A percentile compares a stretch with the other conserved stretches of the same genome.
Conservation (phyloP, 2,888 invertebrate species). For the Melitaea athalia region DNA sequence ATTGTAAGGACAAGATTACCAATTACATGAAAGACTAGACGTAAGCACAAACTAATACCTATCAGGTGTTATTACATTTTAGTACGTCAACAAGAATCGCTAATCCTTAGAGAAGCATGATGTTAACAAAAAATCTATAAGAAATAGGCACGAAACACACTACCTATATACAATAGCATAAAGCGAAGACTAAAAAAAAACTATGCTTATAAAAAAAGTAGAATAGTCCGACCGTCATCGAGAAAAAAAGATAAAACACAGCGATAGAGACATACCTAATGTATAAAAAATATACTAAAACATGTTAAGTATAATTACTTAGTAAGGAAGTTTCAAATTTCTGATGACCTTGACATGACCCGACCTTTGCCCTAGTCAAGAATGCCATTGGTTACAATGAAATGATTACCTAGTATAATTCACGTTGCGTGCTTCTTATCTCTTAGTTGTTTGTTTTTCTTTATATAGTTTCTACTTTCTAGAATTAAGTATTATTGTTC, state of each 20-base stretch:
- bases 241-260: too few species aligned
- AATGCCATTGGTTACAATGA: background rate
- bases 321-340: background rate
- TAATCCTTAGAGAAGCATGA: background rate
- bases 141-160: too few species aligned
- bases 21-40: background rate
- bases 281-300: too few species aligned
- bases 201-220: too few species aligned
- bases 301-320: background rate
- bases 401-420: conserved; percentile 9
- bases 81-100: background rate
- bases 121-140: too few species aligned
- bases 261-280: too few species aligned
- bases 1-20: background rate
- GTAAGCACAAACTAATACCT: background rate
- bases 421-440: conserved; percentile 5
- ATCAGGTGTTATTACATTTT: background rate
- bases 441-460: background rate
- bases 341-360: background rate
- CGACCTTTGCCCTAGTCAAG: conserved; percentile 2
- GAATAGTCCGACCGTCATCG: too few species aligned
- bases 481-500: background rate
- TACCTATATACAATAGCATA: too few species aligned
- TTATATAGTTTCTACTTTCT: background rate
- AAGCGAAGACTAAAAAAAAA: too few species aligned